Evolutionary conservation across 2,113 vertebrate genomes (phyloP).

Genomic region (Mus spicilegus): DNA sequence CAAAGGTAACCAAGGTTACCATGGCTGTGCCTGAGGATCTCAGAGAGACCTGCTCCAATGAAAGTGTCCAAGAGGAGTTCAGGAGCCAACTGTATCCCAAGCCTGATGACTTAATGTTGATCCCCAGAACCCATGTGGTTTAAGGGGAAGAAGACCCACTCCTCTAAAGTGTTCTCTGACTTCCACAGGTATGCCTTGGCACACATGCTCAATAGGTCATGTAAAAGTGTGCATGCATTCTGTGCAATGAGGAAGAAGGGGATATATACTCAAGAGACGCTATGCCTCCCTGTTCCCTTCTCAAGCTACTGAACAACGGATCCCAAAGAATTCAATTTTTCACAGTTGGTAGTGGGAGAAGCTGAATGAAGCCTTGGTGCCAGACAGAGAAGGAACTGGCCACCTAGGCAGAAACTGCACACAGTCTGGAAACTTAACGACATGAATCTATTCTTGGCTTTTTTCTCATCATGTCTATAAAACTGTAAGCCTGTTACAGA

Average conservation of each 20-base stretch:
- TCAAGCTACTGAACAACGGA: neutral
- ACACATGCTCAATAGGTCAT: too few species aligned
- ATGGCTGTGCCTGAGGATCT: conserved; percentile 93
- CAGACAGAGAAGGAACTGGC: neutral
- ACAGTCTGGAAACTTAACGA: neutral
- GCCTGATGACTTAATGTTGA: neutral
- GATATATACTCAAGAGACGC: too few species aligned
- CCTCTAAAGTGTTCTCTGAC: neutral
- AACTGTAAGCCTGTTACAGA: neutral
- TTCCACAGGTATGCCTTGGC: neutral
- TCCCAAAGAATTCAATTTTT: neutral
- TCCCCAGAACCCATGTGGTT: neutral
- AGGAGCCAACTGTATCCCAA: conserved; percentile 88
- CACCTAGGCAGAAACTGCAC: neutral
- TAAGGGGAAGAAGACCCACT: neutral
- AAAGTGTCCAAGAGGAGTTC: conserved; percentile 94
- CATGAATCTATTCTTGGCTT: neutral
- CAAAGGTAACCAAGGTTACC: conserved; percentile 90
- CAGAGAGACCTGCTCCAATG: conserved; percentile 92
- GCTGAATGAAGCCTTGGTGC: neutral
- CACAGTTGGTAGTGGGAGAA: too few species aligned
- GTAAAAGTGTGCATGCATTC: neutral
- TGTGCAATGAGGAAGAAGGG: too few species aligned
- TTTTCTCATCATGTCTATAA: neutral
- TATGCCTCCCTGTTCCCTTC: too few species aligned